Percentiles rank a stretch among this genome's conserved stretches.
Conservation (phyloP, 2,888 invertebrate genomes). For the Elmis aenea region DNA sequence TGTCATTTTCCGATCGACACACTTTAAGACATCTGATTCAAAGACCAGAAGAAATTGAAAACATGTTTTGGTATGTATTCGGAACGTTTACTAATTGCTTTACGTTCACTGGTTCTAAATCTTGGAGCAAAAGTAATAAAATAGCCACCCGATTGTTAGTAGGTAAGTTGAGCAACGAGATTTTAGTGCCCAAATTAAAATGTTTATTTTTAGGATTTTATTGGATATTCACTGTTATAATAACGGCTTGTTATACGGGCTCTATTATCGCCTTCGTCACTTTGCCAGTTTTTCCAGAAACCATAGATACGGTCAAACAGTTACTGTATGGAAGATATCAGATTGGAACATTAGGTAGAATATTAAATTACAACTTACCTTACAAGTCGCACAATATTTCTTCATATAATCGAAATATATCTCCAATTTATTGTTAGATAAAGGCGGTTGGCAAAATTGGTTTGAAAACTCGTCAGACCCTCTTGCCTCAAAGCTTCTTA, state of each 20-base stretch:
- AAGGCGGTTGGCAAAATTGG: constrained; percentile 72
- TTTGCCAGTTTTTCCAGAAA: constrained; percentile 68
- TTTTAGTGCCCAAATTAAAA: constrained; percentile 1
- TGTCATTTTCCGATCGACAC: constrained; percentile 68
- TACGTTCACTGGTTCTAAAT: constrained; percentile 62
- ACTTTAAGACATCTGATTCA: constrained; percentile 61
- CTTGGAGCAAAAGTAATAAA: constrained; percentile 67
- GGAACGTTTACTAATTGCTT: constrained; percentile 81
- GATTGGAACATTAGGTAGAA: constrained; percentile 65
- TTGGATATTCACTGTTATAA: constrained; percentile 82
- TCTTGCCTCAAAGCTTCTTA: constrained; percentile 56
- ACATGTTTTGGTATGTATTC: constrained; percentile 85
- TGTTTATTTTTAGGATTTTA: constrained; percentile 60
- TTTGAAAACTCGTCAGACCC: constrained; percentile 66
- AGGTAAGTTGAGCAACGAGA: constrained; percentile 47
- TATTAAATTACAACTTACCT: constrained; percentile 8
- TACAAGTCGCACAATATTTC: neutral
- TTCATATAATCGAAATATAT: constrained; percentile 1
- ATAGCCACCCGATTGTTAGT: constrained; percentile 66
- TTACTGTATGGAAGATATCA: constrained; percentile 62
- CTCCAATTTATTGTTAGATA: constrained; percentile 49
- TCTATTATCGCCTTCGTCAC: constrained; percentile 82
- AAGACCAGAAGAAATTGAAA: constrained; percentile 68
- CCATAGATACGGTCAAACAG: constrained; percentile 65
- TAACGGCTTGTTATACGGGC: constrained; percentile 78